phyloP scores from a whole-genome alignment of 2,113 vertebrate genomes.

The Pteruthius melanotis region DNA sequence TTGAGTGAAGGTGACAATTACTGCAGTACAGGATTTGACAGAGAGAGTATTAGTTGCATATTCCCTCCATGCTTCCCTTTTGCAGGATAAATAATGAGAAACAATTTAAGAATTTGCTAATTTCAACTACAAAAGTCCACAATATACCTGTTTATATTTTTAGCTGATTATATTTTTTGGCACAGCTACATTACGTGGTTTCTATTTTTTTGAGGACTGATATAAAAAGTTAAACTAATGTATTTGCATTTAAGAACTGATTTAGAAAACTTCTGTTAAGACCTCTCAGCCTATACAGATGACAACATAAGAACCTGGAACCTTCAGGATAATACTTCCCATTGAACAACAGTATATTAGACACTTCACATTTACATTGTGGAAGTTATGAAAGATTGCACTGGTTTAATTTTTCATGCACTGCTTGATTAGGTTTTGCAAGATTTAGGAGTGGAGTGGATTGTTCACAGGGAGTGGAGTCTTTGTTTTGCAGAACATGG shows the following conservation, averaged over 20 bases:
- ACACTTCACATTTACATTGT: background rate
- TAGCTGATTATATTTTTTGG: background rate
- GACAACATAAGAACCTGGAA: background rate
- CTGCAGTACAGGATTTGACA: background rate
- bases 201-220: background rate
- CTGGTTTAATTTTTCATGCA: background rate
- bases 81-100: background rate
- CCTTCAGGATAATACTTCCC: background rate
- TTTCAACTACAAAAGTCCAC: background rate
- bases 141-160: background rate
- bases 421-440: background rate
- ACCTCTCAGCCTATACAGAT: background rate
- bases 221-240: background rate
- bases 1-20: background rate
- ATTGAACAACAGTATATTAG: background rate
- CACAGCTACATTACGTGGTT: rapidly evolving
- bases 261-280: background rate
- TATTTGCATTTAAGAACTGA: background rate
- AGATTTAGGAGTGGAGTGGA: background rate
- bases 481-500: background rate
- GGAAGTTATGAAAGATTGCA: background rate
- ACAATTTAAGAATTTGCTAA: background rate
- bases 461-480: background rate
- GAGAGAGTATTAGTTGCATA: background rate
- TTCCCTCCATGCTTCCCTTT: background rate